Evolutionary conservation across 2,113 vertebrate species (phyloP), one percentile per base, ranked within the genome.

Genomic region (Aleadryas rufinucha): DNA sequence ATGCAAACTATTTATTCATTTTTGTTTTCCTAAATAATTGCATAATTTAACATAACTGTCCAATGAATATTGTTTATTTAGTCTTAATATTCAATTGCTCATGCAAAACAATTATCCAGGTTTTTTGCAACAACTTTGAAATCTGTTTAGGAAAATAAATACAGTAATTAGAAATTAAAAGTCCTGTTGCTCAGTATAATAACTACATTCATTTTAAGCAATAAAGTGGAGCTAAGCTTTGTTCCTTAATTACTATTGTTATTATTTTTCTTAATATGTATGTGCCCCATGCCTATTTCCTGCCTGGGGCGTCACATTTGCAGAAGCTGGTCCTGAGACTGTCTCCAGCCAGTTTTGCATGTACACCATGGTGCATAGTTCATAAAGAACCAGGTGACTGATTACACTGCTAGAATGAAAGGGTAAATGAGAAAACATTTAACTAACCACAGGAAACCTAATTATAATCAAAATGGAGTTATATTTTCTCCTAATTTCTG

Each of bases 131-230:
- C 95, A 96, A 95, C 88, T 97, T 91, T 57, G 56, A 97, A 96
- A 97, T 96, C 92, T 88, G 87, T 89, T 97, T 91, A 79, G 56
- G 76, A 96, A 97, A 96, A 97, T 95, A 94, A 96, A 96, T 94
- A 82, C 54, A 47, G 78, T 90, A 95, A 95, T 97, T 97, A 95
- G 91, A 95, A 95, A 95, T 84, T 78, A 92, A 95, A 87, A 97
- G 87, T 84, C 88, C 37, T 92, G 69, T 88, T 96, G 94, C 80
- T 83, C 24, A 13, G 74, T 94, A 33, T 96, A 87, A 97, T 89
- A 93, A 93, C 54, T 39, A 39, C 91, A 96, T 95, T 95, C 90
- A 68, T 95, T 92, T 94, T 90, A 80, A 96, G 88, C 80, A 96
- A 94, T 87, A 87, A 96, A 97, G 59, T 65, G 82, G 50, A 70